Evolutionary conservation across 2,888 invertebrate species (phyloP), one percentile per base, ranked within the genome.

Genomic region (Noctua janthe): DNA sequence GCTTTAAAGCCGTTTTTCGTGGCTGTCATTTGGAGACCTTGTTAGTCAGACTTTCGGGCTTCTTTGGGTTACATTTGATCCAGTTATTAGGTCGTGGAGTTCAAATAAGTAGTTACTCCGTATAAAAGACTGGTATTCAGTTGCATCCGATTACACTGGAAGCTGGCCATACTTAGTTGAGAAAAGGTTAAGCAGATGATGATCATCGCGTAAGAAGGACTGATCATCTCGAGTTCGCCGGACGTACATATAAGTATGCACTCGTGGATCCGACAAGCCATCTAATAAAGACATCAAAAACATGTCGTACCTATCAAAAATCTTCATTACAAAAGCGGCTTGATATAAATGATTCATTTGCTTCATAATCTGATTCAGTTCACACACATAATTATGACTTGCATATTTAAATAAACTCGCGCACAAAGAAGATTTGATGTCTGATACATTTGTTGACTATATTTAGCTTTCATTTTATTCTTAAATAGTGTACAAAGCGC

Each of bases 401-500:
- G 82, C 81, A 76, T 51, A 43, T 43, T 43, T 43, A 71, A 83
- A 77, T 66, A 59, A 64, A 49, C 35, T 71, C 67, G 70, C 67
- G 70, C 51, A 84, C 67, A 84, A 75, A 77, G 72, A 47, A 72
- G 35, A 71, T 83, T 75, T 59, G 6, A 49, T 43, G 62, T 35
- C 39, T 51, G 74, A 80, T 80, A 74, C 71, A 62, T 29, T 71
- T 80, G 67, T 74, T 43, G 15, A 13, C 43, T 85, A 87, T 87
- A 74, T 66, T 69, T 83, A 69, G 74, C 64, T 71, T 74, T 62
- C 54, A 23, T 74, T 76, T 82, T 66, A 74, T 54, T 59, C 80
- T 71, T 76, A 35, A 76, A 75, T 35, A 54, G 59, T 59, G 17
- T 69, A 83, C 87, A 85, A 84, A 76, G 84, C 49, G 69, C 76